Evolutionary conservation across 2,797 vertebrate genomes (phyloP).

Genomic region (Pagetopsis macropterus): DNA sequence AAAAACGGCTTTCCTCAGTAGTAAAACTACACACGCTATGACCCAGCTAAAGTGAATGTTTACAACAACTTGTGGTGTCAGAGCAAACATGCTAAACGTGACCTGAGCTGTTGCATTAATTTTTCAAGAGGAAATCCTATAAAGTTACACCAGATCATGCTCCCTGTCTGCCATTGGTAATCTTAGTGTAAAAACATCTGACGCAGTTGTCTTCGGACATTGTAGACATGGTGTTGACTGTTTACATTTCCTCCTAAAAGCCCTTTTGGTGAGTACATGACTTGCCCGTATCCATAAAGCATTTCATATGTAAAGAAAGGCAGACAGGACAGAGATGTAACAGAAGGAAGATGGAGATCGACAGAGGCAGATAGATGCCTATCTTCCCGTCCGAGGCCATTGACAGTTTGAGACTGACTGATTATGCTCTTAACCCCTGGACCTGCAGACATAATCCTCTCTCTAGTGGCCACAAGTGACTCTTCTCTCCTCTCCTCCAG

Average conservation of each 20-base stretch:
- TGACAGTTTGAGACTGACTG: conserved; percentile 74
- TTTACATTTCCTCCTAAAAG: not conserved
- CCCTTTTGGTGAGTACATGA: not conserved
- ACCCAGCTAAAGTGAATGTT: conserved; percentile 3
- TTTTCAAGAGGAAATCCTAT: conserved; percentile 63
- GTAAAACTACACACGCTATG: conserved; percentile 1
- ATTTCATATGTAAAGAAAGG: not conserved
- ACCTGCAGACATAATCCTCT: conserved; percentile 76
- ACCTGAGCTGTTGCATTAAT: conserved; percentile 64
- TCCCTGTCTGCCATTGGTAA: conserved; percentile 32
- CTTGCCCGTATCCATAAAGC: not conserved
- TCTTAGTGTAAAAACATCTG: conserved; percentile 28
- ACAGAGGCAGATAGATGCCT: conserved; percentile 54
- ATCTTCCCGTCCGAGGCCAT: conserved; percentile 55
- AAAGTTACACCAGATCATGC: conserved; percentile 53
- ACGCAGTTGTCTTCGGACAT: conserved; percentile 2
- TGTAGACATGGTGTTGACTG: not conserved
- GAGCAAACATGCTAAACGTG: conserved; percentile 57
- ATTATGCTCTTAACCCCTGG: conserved; percentile 81
- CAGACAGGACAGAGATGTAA: not conserved
- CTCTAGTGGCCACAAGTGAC: conserved; percentile 60
- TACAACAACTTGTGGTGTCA: conserved; percentile 16
- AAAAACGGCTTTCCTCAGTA: conserved; percentile 13
- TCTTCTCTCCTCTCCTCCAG: conserved; percentile 68
- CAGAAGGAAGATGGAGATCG: conserved; percentile 37